Evolutionary conservation across 2,888 invertebrate species (phyloP), one percentile per base, ranked within the genome.

Genomic region (Meiosimyza platycephala): DNA sequence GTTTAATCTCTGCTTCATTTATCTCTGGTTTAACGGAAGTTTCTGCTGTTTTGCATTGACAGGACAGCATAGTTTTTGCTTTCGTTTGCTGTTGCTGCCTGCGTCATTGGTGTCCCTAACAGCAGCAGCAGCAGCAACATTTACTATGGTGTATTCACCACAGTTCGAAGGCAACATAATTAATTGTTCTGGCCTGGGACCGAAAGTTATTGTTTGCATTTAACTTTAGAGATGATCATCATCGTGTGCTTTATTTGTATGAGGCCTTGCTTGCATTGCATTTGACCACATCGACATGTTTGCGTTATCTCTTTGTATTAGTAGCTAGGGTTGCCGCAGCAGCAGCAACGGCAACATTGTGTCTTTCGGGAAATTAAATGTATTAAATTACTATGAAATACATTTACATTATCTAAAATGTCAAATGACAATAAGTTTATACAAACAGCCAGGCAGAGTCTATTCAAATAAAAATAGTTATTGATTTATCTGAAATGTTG

Each of bases 161-260:
- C 28, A 50, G 50, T 13, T 54, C 28, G 22, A 48, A 69, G 28
- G 22, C 59, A 50, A 52, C 22, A 70, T 63, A 63, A 70, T 70
- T 63, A 70, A 70, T 70, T 63, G 70, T 62, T 33, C 63, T 70
- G 70, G 15, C 63, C n/a, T 50, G 54, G 54, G 22, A 22, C 57
- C 48, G 57, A 51, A 28, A 69, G 48, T 69, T 69, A 69, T 51
- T 69, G 51, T 70, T 18, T 33, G 54, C 54, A 33, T 51, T 69
- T 60, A 69, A 60, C 40, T 60, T 57, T 40, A 40, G 12, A 15
- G 40, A 40, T 28, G 69, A 51, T 69, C 51, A 33, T 57, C 48
- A 55, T n/a, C 6, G 54, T 54, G 48, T 60, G 50, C 40, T 57
- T 0, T 47, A 28, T 40, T 54, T 66, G 52, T 12, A 7, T 66